phyloP scores from a whole-genome alignment of 2,113 vertebrate genomes.

The Orycteropus afer region DNA sequence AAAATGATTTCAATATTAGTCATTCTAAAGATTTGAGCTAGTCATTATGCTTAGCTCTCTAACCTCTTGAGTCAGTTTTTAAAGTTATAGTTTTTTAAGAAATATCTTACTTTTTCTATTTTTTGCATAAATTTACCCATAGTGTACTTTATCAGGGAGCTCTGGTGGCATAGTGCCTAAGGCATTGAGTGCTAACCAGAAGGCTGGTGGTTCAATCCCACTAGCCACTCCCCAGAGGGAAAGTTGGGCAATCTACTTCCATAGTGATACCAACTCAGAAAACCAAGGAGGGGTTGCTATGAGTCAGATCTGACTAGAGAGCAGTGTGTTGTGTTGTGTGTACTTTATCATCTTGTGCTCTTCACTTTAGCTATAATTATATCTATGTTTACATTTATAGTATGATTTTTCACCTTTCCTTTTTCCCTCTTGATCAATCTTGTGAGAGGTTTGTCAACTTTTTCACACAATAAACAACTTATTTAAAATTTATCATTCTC shows the following conservation, averaged over 20 bases:
- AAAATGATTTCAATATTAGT: not conserved
- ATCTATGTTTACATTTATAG: not conserved
- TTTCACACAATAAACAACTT: not conserved
- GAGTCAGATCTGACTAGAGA: too few species aligned
- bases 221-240: too few species aligned
- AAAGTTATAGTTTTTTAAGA: not conserved
- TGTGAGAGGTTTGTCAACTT: not conserved
- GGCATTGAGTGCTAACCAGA: too few species aligned
- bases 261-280: too few species aligned
- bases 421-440: not conserved
- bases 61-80: not conserved
- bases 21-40: not conserved
- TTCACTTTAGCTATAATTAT: not conserved
- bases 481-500: not conserved
- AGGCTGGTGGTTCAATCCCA: too few species aligned
- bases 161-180: too few species aligned
- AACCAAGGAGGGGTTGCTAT: too few species aligned
- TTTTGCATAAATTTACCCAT: not conserved
- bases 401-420: not conserved
- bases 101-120: too few species aligned
- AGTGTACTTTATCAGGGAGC: not conserved
- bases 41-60: not conserved
- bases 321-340: too few species aligned
- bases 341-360: not conserved
- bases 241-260: too few species aligned